phyloP scores from a whole-genome alignment of 2,888 invertebrate species.

The Cyclophora albipunctata region DNA sequence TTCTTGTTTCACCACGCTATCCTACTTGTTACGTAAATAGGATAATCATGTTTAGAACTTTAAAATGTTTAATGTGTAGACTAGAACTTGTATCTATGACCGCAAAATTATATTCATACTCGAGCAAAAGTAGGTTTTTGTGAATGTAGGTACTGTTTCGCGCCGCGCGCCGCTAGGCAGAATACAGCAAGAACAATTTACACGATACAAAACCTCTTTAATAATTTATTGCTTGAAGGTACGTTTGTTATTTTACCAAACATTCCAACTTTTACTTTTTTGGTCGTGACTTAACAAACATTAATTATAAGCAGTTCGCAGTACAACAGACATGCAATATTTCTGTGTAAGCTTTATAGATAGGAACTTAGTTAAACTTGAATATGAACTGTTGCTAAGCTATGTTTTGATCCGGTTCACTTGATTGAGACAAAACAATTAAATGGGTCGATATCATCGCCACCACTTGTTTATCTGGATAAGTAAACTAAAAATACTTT shows the following conservation, averaged over 20 bases:
- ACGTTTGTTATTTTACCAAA: constrained; percentile 38
- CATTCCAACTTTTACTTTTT: constrained; percentile 50
- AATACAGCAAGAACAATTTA: constrained; percentile 20
- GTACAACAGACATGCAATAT: background rate
- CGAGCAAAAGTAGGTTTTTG: constrained; percentile 35
- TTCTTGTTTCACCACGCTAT: no score
- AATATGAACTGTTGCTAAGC: no score
- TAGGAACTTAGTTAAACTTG: no score
- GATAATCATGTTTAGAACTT: no score
- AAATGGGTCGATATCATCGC: constrained; percentile 3
- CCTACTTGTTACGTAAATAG: no score
- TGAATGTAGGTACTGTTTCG: constrained; percentile 6
- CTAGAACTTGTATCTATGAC: no score
- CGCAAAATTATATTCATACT: constrained; percentile 35
- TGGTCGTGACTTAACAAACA: constrained; percentile 38
- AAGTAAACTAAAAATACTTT: constrained; percentile 41
- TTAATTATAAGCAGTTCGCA: constrained; percentile 23
- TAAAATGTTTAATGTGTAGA: no score
- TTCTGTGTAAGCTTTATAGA: no score
- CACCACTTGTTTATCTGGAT: constrained; percentile 14
- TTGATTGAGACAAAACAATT: background rate
- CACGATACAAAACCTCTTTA: constrained; percentile 20
- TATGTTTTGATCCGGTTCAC: background rate
- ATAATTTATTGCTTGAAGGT: constrained; percentile 19
- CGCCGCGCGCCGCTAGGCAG: constrained; percentile 12